Evolutionary conservation across 2,797 vertebrate species (phyloP).

Genomic region (Gastrophryne carolinensis): DNA sequence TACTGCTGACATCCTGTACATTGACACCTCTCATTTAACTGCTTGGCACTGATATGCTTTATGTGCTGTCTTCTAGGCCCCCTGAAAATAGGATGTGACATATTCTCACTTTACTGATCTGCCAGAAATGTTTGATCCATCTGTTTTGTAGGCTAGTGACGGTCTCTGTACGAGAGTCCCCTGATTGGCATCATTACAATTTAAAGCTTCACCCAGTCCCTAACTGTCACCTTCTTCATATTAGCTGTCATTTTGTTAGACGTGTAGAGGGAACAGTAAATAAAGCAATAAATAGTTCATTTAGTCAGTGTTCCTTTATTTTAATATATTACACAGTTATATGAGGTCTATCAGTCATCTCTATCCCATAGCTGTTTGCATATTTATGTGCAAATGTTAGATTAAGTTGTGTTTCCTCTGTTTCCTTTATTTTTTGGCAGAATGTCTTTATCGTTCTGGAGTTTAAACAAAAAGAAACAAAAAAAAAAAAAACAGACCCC

Average conservation of each 20-base stretch:
- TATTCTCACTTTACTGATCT: neutral
- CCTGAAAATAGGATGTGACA: constrained; percentile 10
- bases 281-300: constrained; percentile 15
- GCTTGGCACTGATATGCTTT: constrained; percentile 1
- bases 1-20: neutral
- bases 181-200: constrained; percentile 12
- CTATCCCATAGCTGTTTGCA: constrained; percentile 24
- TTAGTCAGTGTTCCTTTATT: constrained; percentile 6
- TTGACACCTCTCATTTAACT: constrained; percentile 25
- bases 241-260: constrained; percentile 19
- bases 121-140: neutral
- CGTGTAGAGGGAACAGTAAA: neutral
- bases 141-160: constrained; percentile 26
- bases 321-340: constrained; percentile 22
- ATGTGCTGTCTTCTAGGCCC: constrained; percentile 9
- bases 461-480: neutral
- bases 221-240: neutral
- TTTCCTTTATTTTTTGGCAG: constrained; percentile 27
- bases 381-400: constrained; percentile 8
- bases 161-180: constrained; percentile 5
- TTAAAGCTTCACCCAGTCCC: constrained; percentile 7
- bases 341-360: constrained; percentile 21
- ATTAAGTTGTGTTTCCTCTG: neutral
- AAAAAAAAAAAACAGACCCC: neutral
- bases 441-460: neutral